A percentile compares a stretch with the other conserved stretches of the same genome.
These are phyloP conservation scores for Spodoptera frugiperda DNA, from an alignment of 1,140 invertebrate genomes.

Conservation along the genomic window DNA sequence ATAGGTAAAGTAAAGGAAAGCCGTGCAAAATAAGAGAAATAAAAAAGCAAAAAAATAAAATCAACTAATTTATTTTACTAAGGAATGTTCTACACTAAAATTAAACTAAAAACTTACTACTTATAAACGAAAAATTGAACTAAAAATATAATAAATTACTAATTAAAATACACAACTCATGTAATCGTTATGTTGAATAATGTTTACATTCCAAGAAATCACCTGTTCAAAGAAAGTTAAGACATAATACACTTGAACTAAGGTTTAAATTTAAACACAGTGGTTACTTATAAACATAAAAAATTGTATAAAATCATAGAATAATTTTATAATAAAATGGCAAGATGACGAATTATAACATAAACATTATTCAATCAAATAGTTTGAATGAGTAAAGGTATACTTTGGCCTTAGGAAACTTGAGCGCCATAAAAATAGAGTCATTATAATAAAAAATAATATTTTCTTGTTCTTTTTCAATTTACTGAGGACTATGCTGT, in stretches of 20 bases:
- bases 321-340: not conserved
- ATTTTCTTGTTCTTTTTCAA: too few relatives aligned
- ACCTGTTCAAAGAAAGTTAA: not conserved
- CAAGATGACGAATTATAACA: not conserved
- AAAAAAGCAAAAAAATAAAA: conserved; percentile 41
- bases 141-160: conserved; percentile 46
- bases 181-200: not conserved
- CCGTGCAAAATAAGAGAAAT: not conserved
- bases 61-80: conserved; percentile 49
- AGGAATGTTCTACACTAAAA: conserved; percentile 59
- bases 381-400: not conserved
- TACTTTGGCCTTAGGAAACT: conserved; percentile 24
- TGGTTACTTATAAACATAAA: not conserved
- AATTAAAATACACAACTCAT: conserved; percentile 32
- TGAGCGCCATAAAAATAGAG: not conserved
- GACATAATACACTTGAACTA: not conserved
- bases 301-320: not conserved
- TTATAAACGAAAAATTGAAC: conserved; percentile 46
- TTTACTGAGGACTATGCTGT: too few relatives aligned
- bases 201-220: not conserved
- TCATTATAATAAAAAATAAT: not conserved
- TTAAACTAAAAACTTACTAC: conserved; percentile 52
- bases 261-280: not conserved
- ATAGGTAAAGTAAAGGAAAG: not conserved
- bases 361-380: conserved; percentile 8